Conservation (phyloP, 2,113 vertebrate genomes). For the Glaucidium brasilianum region DNA sequence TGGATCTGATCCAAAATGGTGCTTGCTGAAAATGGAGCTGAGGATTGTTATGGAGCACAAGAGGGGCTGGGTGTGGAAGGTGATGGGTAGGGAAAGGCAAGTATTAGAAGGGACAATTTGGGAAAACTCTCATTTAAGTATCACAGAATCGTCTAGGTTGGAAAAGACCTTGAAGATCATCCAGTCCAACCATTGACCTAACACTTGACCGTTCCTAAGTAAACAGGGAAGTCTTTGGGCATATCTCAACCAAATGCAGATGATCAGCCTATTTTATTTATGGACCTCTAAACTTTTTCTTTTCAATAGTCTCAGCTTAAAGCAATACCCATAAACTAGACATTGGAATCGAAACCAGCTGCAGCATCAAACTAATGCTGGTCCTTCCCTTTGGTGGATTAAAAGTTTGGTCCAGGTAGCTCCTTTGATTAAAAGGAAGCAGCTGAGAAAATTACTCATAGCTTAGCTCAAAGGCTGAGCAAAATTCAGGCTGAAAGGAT, state of each 20-base stretch:
- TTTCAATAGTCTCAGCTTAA: background rate
- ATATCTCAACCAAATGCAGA: background rate
- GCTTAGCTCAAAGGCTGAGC: background rate
- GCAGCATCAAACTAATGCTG: background rate
- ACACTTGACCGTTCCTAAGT: too few relatives aligned
- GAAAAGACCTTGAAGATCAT: too few relatives aligned
- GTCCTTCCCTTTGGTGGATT: background rate
- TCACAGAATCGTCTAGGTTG: too few relatives aligned
- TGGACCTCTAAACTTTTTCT: background rate
- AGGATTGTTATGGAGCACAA: accelerated
- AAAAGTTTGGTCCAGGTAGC: background rate
- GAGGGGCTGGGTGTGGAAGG: background rate
- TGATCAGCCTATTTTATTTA: background rate
- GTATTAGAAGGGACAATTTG: background rate
- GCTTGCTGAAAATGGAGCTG: background rate
- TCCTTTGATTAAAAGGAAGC: background rate
- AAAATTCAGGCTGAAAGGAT: background rate
- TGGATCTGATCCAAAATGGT: background rate
- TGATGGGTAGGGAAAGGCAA: background rate
- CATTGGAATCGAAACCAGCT: background rate
- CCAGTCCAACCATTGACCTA: too few relatives aligned
- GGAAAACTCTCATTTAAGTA: background rate
- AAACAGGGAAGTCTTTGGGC: background rate
- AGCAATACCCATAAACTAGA: background rate
- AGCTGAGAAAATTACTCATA: background rate